These are phyloP conservation scores for Polyommatus icarus DNA, from an alignment of 2,888 invertebrate genomes.

Conservation along the genomic window DNA sequence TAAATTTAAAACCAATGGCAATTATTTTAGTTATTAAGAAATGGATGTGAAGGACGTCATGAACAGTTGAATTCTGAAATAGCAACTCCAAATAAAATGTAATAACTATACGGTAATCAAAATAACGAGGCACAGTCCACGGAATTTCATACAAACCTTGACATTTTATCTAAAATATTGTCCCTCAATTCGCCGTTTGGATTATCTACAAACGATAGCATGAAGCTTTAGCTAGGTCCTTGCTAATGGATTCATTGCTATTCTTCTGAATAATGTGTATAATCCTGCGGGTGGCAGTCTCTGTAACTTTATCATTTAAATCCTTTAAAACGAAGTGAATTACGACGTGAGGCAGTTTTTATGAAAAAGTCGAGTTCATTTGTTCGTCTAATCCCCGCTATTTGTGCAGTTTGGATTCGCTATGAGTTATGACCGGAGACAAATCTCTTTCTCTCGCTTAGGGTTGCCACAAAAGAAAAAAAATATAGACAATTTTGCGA, in stretches of 20 bases:
- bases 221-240: too few species aligned
- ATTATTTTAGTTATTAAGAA: too few species aligned
- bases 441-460: slow-evolving; percentile 23
- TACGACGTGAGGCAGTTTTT: slow-evolving; percentile 1
- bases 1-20: too few species aligned
- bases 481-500: neutral
- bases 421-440: slow-evolving; percentile 23
- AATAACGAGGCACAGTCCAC: too few species aligned
- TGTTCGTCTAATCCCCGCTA: slow-evolving; percentile 20
- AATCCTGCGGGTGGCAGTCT: slow-evolving; percentile 3
- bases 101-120: too few species aligned
- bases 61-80: too few species aligned
- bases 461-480: neutral
- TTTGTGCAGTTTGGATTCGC: slow-evolving; percentile 26
- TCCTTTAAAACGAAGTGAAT: slow-evolving; percentile 6
- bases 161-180: too few species aligned
- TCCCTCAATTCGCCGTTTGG: too few species aligned
- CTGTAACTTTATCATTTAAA: slow-evolving; percentile 1
- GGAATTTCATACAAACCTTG: too few species aligned
- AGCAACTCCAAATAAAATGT: too few species aligned
- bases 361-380: slow-evolving; percentile 19
- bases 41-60: too few species aligned
- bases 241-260: neutral
- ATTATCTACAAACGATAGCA: too few species aligned
- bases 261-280: neutral